Percentiles rank a stretch among this genome's conserved stretches.
Evolutionary conservation across 2,797 vertebrate genomes (phyloP).

Genomic region (Acrossocheilus wenchowensis): DNA sequence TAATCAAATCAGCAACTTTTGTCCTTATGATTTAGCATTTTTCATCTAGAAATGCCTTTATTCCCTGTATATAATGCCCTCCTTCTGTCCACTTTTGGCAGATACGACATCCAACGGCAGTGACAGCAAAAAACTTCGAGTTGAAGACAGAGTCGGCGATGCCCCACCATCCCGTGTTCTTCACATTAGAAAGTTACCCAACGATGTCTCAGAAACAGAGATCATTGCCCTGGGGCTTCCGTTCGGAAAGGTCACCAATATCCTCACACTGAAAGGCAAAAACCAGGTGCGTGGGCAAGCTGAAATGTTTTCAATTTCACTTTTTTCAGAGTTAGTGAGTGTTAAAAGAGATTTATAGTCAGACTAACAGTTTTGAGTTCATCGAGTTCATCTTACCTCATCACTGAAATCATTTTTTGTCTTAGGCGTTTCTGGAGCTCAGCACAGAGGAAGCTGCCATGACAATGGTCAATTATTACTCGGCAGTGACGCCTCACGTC

Average conservation of each 20-base stretch:
- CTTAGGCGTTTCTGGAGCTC: conserved; percentile 94
- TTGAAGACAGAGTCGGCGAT: conserved; percentile 89
- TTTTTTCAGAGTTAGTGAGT: neutral
- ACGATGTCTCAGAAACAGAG: conserved; percentile 94
- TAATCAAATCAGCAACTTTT: neutral
- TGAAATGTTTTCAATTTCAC: neutral
- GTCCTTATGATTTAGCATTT: neutral
- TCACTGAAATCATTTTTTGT: neutral
- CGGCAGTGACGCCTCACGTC: conserved; percentile 90
- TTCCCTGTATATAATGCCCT: neutral
- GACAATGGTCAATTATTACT: conserved; percentile 98
- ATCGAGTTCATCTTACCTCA: neutral
- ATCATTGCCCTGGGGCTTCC: conserved; percentile 95
- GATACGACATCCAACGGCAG: conserved; percentile 91
- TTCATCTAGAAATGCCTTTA: neutral
- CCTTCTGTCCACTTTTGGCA: conserved; percentile 51
- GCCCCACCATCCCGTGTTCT: conserved; percentile 93
- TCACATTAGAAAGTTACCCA: conserved; percentile 96
- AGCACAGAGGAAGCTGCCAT: conserved; percentile 95
- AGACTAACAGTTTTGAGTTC: neutral
- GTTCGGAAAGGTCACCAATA: conserved; percentile 98
- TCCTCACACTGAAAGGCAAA: conserved; percentile 97
- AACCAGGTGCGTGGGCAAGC: conserved; percentile 86
- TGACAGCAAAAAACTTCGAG: conserved; percentile 95
- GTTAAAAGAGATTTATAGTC: conserved; percentile 20